Evolutionary conservation across 1,140 invertebrate genomes (phyloP), one percentile per base, ranked within the genome.

Genomic region (Trachymyrmex cornetzi): DNA sequence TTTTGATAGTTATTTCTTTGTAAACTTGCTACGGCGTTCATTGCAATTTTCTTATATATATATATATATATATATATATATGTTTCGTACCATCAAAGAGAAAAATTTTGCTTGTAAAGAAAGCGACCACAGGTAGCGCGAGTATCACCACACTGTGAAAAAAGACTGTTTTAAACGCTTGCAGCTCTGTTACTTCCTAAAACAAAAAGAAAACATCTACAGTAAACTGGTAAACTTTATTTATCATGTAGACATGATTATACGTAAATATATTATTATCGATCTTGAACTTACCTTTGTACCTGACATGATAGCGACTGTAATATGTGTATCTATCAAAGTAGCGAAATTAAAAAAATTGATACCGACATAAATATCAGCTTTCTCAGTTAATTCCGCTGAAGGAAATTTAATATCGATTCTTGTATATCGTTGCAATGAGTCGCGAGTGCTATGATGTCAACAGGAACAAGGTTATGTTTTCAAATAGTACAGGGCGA

Each of bases 121-220:
- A 96, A 24, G 93, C 90, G 34, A 93, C 50, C 16, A 96, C 92
- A 48, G 95, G 95, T 66, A 94, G 90, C 12, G 93, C 88, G 50
- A 95, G 94, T 84, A 96, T 95, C 22, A 94, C 44, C 22, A 95
- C 19, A 80, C 93, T 95, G 67, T 96, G 93, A 66, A 94, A 88
- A 9, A 96, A 85, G 22, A 95, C 94, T 72, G 93, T 94, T 86
- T 92, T 94, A 74, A 95, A 95, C 6, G 94, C 89, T 87, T 94
- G 91, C 48, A 94, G 44, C 88, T 95, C 95, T 22, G 92, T 87
- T 34, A 87, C 27, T 77, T 94, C 94, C 94, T 95, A 79, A 57
- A 94, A 93, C 27, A 82, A 67, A 3, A 55, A 67, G 4, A 66
- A 63, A 85, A 19, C 22, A 55, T 44, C 38, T 44, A 44, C 14